A percentile compares a stretch with the other conserved stretches of the same genome.
Evolutionary conservation across 2,113 vertebrate species (phyloP).

Genomic region (Crotophaga sulcirostris): DNA sequence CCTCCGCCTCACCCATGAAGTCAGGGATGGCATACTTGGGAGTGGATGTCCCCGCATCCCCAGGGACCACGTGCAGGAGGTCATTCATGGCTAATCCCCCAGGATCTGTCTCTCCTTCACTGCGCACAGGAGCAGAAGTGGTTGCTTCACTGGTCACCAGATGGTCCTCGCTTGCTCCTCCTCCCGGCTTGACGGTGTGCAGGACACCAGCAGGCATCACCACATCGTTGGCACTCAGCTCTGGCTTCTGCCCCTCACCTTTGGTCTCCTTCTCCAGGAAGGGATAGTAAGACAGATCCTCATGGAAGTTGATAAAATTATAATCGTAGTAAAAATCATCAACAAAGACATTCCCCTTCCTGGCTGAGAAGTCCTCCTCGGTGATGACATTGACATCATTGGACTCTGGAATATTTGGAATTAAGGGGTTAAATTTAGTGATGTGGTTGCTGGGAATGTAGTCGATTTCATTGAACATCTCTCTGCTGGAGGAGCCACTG

Average conservation of each 20-base stretch:
- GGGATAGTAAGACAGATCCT: constrained; percentile 84
- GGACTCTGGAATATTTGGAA: constrained; percentile 41
- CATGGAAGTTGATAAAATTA: constrained; percentile 97
- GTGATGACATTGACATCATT: constrained; percentile 66
- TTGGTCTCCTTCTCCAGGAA: constrained; percentile 25
- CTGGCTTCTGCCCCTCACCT: background rate
- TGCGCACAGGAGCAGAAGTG: background rate
- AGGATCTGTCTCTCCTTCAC: background rate
- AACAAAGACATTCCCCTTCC: constrained; percentile 78
- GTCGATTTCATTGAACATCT: constrained; percentile 85
- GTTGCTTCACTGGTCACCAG: background rate
- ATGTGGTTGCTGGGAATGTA: constrained; percentile 63
- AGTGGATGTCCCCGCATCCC: background rate
- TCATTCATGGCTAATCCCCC: background rate
- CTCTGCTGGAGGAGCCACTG: constrained; percentile 86
- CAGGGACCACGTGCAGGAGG: fast-evolving
- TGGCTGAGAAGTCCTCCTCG: constrained; percentile 74
- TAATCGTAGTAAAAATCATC: constrained; percentile 99
- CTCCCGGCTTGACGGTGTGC: background rate
- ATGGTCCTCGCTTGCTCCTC: background rate
- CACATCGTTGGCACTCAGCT: background rate
- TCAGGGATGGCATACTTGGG: background rate
- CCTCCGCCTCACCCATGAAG: background rate
- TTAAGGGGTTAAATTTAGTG: background rate
- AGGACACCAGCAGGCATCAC: constrained; percentile 1